phyloP scores from a whole-genome alignment of 1,140 invertebrate genomes.

The Coboldia fuscipes region DNA sequence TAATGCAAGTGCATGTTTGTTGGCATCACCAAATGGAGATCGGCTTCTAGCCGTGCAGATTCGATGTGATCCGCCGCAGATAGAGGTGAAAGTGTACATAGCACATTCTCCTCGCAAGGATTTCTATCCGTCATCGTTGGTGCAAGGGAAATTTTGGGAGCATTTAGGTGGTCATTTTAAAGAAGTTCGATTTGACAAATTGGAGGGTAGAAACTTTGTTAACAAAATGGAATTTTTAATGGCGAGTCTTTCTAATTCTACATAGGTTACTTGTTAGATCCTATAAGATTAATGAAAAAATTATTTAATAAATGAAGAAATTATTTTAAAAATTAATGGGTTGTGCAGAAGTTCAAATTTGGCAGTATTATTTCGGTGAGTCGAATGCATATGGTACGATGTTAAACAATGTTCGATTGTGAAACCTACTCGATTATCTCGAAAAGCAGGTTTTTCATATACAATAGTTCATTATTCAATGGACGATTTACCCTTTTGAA shows the following conservation, averaged over 20 bases:
- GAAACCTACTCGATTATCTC: too few relatives aligned
- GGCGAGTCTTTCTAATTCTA: constrained; percentile 73
- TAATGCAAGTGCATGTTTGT: constrained; percentile 65
- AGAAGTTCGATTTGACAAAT: constrained; percentile 72
- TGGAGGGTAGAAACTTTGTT: constrained; percentile 92
- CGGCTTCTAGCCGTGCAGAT: constrained; percentile 57
- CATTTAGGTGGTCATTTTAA: constrained; percentile 75
- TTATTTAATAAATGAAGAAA: too few relatives aligned
- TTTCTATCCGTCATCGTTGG: constrained; percentile 66
- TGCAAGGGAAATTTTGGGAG: constrained; percentile 78
- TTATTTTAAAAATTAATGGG: too few relatives aligned
- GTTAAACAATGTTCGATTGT: too few relatives aligned
- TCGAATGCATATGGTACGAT: too few relatives aligned
- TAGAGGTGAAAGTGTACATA: constrained; percentile 35
- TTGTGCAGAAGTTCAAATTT: too few relatives aligned
- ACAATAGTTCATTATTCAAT: too few relatives aligned
- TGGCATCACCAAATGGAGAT: constrained; percentile 69
- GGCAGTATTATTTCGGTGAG: too few relatives aligned
- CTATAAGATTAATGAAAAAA: too few relatives aligned
- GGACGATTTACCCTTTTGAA: too few relatives aligned
- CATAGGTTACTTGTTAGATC: too few relatives aligned
- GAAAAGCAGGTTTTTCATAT: too few relatives aligned
- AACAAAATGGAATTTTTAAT: constrained; percentile 94
- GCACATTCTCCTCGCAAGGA: constrained; percentile 68
- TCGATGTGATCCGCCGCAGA: constrained; percentile 51